Conservation (phyloP, 2,888 invertebrate genomes). For the Clepsis dumicolana region DNA sequence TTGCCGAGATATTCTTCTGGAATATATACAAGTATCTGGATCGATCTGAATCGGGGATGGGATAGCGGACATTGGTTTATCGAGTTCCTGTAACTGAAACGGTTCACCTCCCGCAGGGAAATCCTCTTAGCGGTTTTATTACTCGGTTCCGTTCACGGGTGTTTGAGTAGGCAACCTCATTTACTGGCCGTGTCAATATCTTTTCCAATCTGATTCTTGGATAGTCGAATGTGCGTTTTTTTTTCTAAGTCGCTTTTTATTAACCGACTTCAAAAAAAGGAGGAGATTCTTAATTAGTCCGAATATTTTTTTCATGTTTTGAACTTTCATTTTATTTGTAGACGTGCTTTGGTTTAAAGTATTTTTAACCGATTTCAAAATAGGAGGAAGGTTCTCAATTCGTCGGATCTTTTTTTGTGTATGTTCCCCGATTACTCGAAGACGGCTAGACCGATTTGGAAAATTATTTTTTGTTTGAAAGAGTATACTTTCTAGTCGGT, state of each 20-base stretch:
- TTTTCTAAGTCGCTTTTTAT: slow-evolving; percentile 7
- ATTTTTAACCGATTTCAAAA: neutral
- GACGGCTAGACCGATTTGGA: too few species aligned
- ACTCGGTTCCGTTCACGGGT: slow-evolving; percentile 30
- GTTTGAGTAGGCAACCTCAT: slow-evolving; percentile 41
- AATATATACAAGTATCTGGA: slow-evolving; percentile 13
- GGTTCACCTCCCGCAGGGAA: slow-evolving; percentile 49
- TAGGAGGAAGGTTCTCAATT: neutral
- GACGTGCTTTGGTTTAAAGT: neutral
- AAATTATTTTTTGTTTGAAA: too few species aligned
- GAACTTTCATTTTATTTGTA: neutral
- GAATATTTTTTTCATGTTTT: too few species aligned
- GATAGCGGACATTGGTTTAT: slow-evolving; percentile 43
- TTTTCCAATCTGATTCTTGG: slow-evolving; percentile 25
- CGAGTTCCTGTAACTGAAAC: slow-evolving; percentile 43
- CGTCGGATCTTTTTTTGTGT: too few species aligned
- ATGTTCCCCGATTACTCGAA: too few species aligned
- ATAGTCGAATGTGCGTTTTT: slow-evolving; percentile 6
- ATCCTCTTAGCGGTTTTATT: slow-evolving; percentile 59
- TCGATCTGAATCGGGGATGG: slow-evolving; percentile 17
- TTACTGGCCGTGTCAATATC: slow-evolving; percentile 39
- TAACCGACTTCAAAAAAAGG: too few species aligned
- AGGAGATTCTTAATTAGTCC: too few species aligned
- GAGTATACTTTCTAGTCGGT: too few species aligned
- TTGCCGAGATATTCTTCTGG: neutral